These are phyloP conservation scores for Brachionus manjavacas DNA, from an alignment of 1,140 invertebrate genomes.

Conservation along the genomic window DNA sequence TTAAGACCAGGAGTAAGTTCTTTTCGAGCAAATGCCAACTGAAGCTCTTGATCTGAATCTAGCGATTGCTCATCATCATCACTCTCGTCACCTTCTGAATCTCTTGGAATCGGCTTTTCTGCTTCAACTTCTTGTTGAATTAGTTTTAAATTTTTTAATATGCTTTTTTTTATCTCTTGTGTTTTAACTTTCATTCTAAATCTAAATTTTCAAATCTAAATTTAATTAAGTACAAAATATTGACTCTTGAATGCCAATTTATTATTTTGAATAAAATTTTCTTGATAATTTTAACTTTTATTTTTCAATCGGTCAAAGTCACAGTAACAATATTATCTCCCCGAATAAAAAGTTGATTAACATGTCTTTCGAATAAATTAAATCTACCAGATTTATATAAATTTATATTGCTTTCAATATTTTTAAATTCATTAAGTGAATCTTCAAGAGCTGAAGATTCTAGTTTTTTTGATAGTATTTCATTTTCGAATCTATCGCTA, in stretches of 20 bases:
- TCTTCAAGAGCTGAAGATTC: not conserved
- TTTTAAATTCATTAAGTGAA: not conserved
- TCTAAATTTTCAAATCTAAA: not conserved
- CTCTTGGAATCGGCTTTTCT: not conserved
- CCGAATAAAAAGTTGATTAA: constrained; percentile 74
- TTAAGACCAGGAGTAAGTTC: constrained; percentile 16
- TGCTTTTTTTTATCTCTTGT: constrained; percentile 39
- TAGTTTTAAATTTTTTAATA: constrained; percentile 33
- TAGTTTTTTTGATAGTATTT: not conserved
- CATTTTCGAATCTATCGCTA: constrained; percentile 43
- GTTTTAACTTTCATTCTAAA: constrained; percentile 41
- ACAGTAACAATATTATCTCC: constrained; percentile 76
- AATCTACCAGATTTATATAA: constrained; percentile 31
- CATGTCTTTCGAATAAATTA: constrained; percentile 64
- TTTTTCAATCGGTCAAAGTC: constrained; percentile 26
- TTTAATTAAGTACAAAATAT: not conserved
- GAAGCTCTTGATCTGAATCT: constrained; percentile 37
- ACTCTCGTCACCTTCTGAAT: not conserved
- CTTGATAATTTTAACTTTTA: not conserved
- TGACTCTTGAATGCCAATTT: constrained; percentile 15
- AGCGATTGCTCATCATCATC: constrained; percentile 43
- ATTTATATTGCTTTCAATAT: constrained; percentile 25
- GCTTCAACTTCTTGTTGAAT: constrained; percentile 12
- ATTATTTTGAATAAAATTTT: not conserved
- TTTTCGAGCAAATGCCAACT: constrained; percentile 6